Conservation (phyloP, 2,797 vertebrate species). For the Eremophila alpestris region DNA sequence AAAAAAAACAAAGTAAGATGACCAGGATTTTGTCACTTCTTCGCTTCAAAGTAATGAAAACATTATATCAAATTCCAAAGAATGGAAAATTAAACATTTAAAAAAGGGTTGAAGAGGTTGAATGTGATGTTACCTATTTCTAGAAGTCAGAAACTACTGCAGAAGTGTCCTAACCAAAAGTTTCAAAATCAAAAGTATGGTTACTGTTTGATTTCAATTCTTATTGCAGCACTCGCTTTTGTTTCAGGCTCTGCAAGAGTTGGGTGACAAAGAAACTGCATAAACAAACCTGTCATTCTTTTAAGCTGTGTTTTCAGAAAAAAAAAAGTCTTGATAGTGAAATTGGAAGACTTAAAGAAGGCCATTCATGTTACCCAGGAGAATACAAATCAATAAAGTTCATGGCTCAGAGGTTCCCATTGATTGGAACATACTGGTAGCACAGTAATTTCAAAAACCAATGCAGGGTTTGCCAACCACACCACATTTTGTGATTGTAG, state of each 20-base stretch:
- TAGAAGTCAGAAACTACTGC: background rate
- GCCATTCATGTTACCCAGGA: slow-evolving; percentile 63
- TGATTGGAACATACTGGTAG: slow-evolving; percentile 89
- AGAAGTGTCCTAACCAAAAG: background rate
- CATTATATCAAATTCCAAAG: background rate
- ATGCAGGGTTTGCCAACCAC: slow-evolving; percentile 66
- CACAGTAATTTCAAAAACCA: slow-evolving; percentile 75
- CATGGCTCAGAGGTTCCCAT: slow-evolving; percentile 84
- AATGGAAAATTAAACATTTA: background rate
- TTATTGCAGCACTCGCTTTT: background rate
- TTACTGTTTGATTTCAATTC: background rate
- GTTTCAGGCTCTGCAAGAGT: background rate
- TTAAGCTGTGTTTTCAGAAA: slow-evolving; percentile 51
- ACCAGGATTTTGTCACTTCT: background rate
- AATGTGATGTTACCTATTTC: background rate
- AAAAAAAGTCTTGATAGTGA: slow-evolving; percentile 61
- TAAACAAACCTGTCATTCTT: slow-evolving; percentile 62
- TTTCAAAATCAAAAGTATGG: background rate
- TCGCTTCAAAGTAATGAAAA: background rate
- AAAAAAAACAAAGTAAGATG: background rate
- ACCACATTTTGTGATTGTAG: slow-evolving; percentile 69
- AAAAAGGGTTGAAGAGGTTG: background rate
- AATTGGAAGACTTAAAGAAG: slow-evolving; percentile 73
- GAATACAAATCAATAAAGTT: slow-evolving; percentile 85
- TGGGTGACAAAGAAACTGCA: slow-evolving; percentile 25